phyloP scores from a whole-genome alignment of 2,888 invertebrate genomes.

The Drosophila kambysellisi region DNA sequence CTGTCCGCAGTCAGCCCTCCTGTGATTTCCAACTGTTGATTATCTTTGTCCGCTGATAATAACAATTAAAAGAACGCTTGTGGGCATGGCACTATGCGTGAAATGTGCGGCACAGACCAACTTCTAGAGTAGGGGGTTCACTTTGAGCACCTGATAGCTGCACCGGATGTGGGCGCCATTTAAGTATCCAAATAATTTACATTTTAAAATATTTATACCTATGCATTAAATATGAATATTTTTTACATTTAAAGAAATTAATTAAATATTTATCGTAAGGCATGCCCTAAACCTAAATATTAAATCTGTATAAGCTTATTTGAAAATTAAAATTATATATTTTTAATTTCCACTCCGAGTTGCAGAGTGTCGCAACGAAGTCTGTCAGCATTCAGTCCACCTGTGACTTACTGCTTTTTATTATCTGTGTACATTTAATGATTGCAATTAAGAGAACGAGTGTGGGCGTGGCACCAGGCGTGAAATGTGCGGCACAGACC shows the following conservation, averaged over 20 bases:
- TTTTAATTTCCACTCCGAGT: constrained; percentile 22
- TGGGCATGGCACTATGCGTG: constrained; percentile 42
- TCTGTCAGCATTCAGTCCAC: not conserved
- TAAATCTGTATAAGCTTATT: not conserved
- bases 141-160: constrained; percentile 28
- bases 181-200: constrained; percentile 9
- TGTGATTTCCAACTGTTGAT: constrained; percentile 33
- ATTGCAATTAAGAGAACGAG: constrained; percentile 54
- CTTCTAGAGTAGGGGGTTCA: constrained; percentile 9
- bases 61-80: constrained; percentile 60
- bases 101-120: constrained; percentile 66
- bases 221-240: not conserved
- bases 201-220: not conserved
- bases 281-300: too few species aligned
- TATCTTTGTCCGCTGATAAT: constrained; percentile 46
- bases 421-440: constrained; percentile 43
- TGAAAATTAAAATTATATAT: not conserved
- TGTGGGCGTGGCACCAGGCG: constrained; percentile 35
- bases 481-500: constrained; percentile 66
- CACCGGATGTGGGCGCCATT: constrained; percentile 61
- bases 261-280: not conserved
- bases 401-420: constrained; percentile 11
- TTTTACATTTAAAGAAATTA: not conserved
- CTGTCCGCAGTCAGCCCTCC: constrained; percentile 14
- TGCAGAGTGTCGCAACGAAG: constrained; percentile 49